These are phyloP conservation scores for Podotricha telesiphe DNA, from an alignment of 2,888 invertebrate genomes.

Conservation along the genomic window DNA sequence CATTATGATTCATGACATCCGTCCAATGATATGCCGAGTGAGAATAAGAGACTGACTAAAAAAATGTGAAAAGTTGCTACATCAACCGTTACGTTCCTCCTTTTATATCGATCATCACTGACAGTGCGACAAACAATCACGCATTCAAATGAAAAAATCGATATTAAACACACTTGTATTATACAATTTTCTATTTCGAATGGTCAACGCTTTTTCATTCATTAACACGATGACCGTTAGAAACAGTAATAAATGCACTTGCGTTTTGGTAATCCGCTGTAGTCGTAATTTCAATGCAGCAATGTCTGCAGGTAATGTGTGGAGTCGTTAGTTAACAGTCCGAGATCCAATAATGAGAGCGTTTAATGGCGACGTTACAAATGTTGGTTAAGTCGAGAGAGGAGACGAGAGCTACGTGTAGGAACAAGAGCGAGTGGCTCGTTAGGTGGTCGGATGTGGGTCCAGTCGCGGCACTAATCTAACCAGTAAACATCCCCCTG, in stretches of 20 bases:
- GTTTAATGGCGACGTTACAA: conserved; percentile 11
- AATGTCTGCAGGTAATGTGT: conserved; percentile 12
- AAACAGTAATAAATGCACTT: conserved; percentile 3
- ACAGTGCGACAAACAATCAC: not conserved
- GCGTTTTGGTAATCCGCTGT: not conserved
- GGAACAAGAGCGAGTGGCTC: conserved; percentile 28
- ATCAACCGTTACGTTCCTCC: conserved; percentile 4
- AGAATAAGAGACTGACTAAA: conserved; percentile 29
- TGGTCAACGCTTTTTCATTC: not conserved
- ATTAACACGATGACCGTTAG: not conserved
- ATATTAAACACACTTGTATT: not conserved
- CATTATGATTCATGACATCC: not conserved
- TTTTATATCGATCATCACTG: not conserved
- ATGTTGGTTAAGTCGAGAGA: conserved; percentile 14
- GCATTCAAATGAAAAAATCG: conserved; percentile 6
- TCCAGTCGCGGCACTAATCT: conserved; percentile 29
- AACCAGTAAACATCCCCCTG: conserved; percentile 36
- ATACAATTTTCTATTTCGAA: not conserved
- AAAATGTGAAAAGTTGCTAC: conserved; percentile 16
- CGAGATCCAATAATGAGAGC: conserved; percentile 18
- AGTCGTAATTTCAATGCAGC: conserved; percentile 4
- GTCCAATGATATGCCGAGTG: conserved; percentile 25
- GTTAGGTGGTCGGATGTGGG: conserved; percentile 31
- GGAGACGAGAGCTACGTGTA: not conserved
- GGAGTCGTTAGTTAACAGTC: conserved; percentile 21